These are phyloP conservation scores for Samia ricini DNA, from an alignment of 1,140 invertebrate species.

Conservation along the genomic window DNA sequence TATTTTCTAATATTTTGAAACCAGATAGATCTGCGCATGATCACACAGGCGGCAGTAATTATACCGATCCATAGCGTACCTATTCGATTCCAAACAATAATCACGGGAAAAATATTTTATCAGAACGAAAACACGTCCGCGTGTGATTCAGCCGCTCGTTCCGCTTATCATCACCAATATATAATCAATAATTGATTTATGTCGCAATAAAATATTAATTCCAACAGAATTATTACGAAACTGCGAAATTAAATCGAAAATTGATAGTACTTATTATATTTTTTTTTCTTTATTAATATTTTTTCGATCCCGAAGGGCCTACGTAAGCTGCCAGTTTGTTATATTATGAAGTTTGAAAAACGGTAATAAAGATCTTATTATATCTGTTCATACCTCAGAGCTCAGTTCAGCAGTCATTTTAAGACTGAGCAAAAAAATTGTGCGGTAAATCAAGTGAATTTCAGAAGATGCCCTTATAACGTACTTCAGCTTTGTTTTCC, in stretches of 20 bases:
- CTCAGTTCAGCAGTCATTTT: too few species aligned
- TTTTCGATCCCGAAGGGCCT: too few species aligned
- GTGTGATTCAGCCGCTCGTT: constrained; percentile 1
- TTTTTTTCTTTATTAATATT: neutral
- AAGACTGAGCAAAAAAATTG: too few species aligned
- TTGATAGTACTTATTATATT: neutral
- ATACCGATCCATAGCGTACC: neutral
- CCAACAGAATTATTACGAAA: neutral
- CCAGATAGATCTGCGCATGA: neutral
- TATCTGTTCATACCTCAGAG: too few species aligned
- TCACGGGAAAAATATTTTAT: constrained; percentile 1
- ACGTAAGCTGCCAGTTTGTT: too few species aligned
- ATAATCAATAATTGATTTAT: constrained; percentile 5
- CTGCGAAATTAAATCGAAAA: neutral
- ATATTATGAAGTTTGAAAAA: too few species aligned
- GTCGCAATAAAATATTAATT: neutral
- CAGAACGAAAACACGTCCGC: constrained; percentile 3
- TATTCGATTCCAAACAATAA: neutral
- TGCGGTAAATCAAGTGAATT: too few species aligned
- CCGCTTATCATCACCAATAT: neutral
- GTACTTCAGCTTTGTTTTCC: too few species aligned
- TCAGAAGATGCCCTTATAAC: too few species aligned
- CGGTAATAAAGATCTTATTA: too few species aligned
- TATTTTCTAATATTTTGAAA: neutral
- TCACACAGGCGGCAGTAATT: neutral